Evolutionary conservation across 2,113 vertebrate species (phyloP), one percentile per base, ranked within the genome.

Genomic region (Perccottus glenii): DNA sequence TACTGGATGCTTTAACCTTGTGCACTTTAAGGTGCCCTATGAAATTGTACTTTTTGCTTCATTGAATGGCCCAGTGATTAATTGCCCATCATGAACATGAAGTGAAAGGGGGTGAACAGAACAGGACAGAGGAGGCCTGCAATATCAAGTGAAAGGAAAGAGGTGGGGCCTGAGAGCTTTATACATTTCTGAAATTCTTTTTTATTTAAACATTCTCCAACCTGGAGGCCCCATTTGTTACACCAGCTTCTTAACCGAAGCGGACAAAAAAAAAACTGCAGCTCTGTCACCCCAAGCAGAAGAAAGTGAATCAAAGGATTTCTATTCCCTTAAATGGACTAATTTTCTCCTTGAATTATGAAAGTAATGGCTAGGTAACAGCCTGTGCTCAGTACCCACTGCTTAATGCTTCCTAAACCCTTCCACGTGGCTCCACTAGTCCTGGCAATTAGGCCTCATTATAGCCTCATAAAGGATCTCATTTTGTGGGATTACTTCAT

Each of bases 341-440:
- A 93, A 97, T 98, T 98, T 98, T 98, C 96, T 94, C 94, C 95
- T 95, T 97, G 96, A 98, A 95, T 98, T 99, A 97, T 97, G 95
- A 98, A 98, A 97, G 96, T 94, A 94, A 95, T 94, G 95, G 93
- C 93, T 90, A 96, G 95, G 96, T 98, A 98, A 98, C 96, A 98
- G 95, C 85, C 95, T 93, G 97, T 94, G 94, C 96, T 94, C 95
- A 94, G 96, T 96, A 96, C 96, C 95, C 95, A 91, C 94, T 83
- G 95, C 94, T 96, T 99, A 99, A 96, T 96, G 93, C 96, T 91
- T 75, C 92, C 94, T 98, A 99, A 99, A 98, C 93, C 98, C 95
- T 98, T 99, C 97, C 98, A 99, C 98, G 98, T 99, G 98, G 95
- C 96, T 95, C 94, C 93, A 93, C 92, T 88, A 94, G 94, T 95